A percentile compares a stretch with the other conserved stretches of the same genome.
phyloP scores from a whole-genome alignment of 2,113 vertebrate genomes.

The Thamnaconus septentrionalis region DNA sequence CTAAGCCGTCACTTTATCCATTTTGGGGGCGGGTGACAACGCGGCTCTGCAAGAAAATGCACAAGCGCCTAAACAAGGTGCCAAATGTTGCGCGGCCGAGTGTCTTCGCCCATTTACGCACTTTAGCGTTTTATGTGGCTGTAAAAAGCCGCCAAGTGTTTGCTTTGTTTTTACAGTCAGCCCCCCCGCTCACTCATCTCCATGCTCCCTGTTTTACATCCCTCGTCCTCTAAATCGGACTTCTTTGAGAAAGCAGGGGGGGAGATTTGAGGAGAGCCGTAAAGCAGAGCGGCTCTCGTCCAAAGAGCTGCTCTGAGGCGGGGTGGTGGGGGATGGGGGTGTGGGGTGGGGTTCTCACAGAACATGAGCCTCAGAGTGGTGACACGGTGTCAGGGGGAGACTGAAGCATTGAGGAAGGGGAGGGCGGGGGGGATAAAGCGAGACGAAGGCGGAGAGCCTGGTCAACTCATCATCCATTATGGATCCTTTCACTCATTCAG shows the following conservation, averaged over 20 bases:
- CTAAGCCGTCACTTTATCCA: slow-evolving; percentile 1
- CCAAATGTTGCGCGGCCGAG: slow-evolving; percentile 24
- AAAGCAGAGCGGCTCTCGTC: slow-evolving; percentile 58
- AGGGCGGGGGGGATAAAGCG: slow-evolving; percentile 8
- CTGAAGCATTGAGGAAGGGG: slow-evolving; percentile 21
- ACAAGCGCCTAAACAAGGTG: neutral
- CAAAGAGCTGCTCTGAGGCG: slow-evolving; percentile 66
- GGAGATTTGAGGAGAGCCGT: slow-evolving; percentile 57
- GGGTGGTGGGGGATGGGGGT: slow-evolving; percentile 60
- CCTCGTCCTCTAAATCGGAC: slow-evolving; percentile 45
- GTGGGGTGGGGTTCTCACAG: slow-evolving; percentile 51
- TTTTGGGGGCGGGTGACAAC: slow-evolving; percentile 12
- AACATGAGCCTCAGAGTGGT: slow-evolving; percentile 67
- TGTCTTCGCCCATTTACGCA: slow-evolving; percentile 10
- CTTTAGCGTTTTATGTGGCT: slow-evolving; percentile 14
- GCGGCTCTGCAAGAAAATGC: slow-evolving; percentile 7
- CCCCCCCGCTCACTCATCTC: neutral
- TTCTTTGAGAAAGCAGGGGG: slow-evolving; percentile 41
- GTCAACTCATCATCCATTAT: slow-evolving; percentile 71
- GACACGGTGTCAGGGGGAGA: slow-evolving; percentile 59
- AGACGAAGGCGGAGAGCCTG: slow-evolving; percentile 39
- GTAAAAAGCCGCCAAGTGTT: neutral
- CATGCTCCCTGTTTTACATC: slow-evolving; percentile 31
- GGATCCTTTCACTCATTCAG: slow-evolving; percentile 68
- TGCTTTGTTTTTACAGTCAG: slow-evolving; percentile 2